Evolutionary conservation across 1,140 invertebrate species (phyloP).

Genomic region (Drosophila subobscura): DNA sequence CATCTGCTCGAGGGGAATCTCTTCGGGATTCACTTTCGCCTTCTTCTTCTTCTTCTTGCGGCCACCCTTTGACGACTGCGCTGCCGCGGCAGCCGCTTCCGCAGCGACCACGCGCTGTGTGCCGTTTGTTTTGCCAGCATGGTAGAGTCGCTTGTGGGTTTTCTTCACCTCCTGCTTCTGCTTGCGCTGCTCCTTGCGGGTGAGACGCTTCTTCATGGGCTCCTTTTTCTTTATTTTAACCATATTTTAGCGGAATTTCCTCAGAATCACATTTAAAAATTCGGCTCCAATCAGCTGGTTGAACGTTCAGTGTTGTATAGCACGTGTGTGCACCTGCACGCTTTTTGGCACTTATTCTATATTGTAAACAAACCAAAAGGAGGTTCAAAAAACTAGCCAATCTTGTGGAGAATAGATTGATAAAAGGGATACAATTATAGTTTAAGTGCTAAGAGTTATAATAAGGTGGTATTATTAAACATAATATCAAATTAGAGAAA

Average conservation of each 20-base stretch:
- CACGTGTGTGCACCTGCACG: neutral
- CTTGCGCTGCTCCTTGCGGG: conserved; percentile 87
- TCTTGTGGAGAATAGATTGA: too few relatives aligned
- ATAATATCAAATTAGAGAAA: too few relatives aligned
- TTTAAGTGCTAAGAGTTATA: too few relatives aligned
- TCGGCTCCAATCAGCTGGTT: conserved; percentile 49
- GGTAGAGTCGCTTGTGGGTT: conserved; percentile 81
- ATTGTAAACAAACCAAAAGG: too few relatives aligned
- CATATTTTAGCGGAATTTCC: conserved; percentile 39
- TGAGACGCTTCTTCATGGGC: conserved; percentile 50
- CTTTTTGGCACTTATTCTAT: neutral
- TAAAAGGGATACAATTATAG: too few relatives aligned
- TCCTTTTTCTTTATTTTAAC: conserved; percentile 59
- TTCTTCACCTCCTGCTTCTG: conserved; percentile 86
- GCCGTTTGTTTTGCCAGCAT: conserved; percentile 68
- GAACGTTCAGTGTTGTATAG: conserved; percentile 13
- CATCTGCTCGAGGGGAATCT: conserved; percentile 58
- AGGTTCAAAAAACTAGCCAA: too few relatives aligned
- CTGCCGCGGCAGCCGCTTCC: conserved; percentile 42
- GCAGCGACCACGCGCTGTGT: conserved; percentile 63
- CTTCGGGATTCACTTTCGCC: conserved; percentile 50
- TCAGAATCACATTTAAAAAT: conserved; percentile 16
- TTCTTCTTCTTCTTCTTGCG: conserved; percentile 49
- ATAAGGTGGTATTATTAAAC: too few relatives aligned
- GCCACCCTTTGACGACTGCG: conserved; percentile 8